These are phyloP conservation scores for Xenotilapia caudafasciata DNA, from an alignment of 2,113 vertebrate species.

Conservation along the genomic window DNA sequence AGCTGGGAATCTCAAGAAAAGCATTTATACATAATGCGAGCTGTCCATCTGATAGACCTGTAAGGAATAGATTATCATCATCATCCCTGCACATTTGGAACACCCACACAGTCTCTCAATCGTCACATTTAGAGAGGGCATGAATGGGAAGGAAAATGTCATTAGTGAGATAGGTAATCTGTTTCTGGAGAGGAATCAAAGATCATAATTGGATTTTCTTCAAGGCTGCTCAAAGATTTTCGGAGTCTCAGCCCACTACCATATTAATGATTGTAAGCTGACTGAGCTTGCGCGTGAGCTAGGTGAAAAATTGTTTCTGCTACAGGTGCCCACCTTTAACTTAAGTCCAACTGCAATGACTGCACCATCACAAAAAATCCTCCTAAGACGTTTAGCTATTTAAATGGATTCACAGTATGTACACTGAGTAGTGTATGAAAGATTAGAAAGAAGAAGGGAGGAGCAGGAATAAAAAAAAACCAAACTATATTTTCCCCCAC, in stretches of 20 bases:
- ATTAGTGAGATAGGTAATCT: constrained; percentile 64
- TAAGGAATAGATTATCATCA: constrained; percentile 57
- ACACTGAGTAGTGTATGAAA: neutral
- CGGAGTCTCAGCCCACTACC: constrained; percentile 33
- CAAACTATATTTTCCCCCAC: neutral
- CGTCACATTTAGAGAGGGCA: constrained; percentile 48
- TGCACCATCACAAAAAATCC: neutral
- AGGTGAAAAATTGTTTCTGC: constrained; percentile 26
- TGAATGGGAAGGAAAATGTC: constrained; percentile 64
- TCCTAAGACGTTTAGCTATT: neutral
- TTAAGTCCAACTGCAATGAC: neutral
- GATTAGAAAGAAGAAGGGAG: neutral
- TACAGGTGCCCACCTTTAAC: constrained; percentile 16
- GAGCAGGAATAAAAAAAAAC: neutral
- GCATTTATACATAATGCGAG: constrained; percentile 47
- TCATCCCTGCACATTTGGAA: constrained; percentile 39
- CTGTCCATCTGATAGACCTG: constrained; percentile 59
- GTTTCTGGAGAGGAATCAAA: constrained; percentile 60
- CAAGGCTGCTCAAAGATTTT: constrained; percentile 53
- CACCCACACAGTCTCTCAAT: constrained; percentile 52
- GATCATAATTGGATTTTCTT: constrained; percentile 68
- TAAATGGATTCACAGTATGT: constrained; percentile 6
- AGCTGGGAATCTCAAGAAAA: constrained; percentile 36
- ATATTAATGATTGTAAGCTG: constrained; percentile 48
- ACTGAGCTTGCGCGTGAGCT: constrained; percentile 28